A percentile compares a stretch with the other conserved stretches of the same genome.
These are phyloP conservation scores for Pipistrellus kuhlii DNA, from an alignment of 2,797 vertebrate species.

Conservation along the genomic window DNA sequence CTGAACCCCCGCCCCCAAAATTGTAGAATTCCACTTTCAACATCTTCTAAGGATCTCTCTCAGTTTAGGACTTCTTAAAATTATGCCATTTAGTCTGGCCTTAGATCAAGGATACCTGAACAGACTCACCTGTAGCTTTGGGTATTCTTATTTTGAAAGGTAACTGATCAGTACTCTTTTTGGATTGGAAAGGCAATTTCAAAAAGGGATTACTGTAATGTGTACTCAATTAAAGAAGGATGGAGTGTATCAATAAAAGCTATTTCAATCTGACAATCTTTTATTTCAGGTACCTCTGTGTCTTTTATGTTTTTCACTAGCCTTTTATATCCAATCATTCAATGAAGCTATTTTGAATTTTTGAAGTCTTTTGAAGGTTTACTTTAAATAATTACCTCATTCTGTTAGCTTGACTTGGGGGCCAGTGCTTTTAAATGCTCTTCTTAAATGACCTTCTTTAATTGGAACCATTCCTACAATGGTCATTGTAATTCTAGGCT, in stretches of 20 bases:
- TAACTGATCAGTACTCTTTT: neutral
- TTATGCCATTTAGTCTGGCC: neutral
- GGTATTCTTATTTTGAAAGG: neutral
- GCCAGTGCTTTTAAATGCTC: neutral
- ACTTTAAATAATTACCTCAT: neutral
- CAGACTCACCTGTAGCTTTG: neutral
- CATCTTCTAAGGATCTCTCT: neutral
- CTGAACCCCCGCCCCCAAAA: accelerated
- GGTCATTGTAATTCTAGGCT: neutral
- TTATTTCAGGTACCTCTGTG: neutral
- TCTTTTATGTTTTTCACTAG: neutral
- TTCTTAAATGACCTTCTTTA: neutral
- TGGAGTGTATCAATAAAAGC: neutral
- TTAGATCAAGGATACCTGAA: neutral
- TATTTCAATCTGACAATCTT: neutral
- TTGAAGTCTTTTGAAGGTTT: neutral
- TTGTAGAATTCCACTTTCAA: neutral
- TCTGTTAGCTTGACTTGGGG: neutral
- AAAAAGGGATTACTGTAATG: neutral
- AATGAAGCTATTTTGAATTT: neutral
- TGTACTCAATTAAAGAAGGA: neutral
- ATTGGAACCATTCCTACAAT: neutral
- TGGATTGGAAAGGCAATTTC: neutral
- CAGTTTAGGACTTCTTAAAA: neutral
- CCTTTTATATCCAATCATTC: neutral